Percentiles rank a stretch among this genome's conserved stretches.
Evolutionary conservation across 1,140 invertebrate genomes (phyloP).

Genomic region (Macrobrachium rosenbergii): DNA sequence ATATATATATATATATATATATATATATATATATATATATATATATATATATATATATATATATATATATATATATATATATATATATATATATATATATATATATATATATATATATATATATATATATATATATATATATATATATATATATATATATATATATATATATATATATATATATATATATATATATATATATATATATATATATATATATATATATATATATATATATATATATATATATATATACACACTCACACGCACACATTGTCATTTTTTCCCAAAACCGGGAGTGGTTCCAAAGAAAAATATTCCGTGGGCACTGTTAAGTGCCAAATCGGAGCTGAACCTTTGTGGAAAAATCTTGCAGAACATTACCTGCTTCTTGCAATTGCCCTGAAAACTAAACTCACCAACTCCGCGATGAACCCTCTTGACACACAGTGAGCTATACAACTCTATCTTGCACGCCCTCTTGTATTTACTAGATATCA

Average conservation of each 20-base stretch:
- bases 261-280: too few species aligned
- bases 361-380: too few species aligned
- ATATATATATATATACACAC: slow-evolving; percentile 30
- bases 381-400: too few species aligned
- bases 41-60: slow-evolving; percentile 3
- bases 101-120: not conserved
- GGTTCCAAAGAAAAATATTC: too few species aligned
- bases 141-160: slow-evolving; percentile 9
- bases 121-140: slow-evolving; percentile 4
- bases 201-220: slow-evolving; percentile 3
- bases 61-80: not conserved
- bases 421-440: too few species aligned
- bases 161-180: slow-evolving; percentile 14
- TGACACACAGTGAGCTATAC: too few species aligned
- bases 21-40: slow-evolving; percentile 2
- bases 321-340: too few species aligned
- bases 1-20: slow-evolving; percentile 1
- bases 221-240: not conserved
- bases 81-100: not conserved
- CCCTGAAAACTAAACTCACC: too few species aligned
- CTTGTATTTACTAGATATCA: too few species aligned
- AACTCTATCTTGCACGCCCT: too few species aligned
- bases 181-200: slow-evolving; percentile 7
- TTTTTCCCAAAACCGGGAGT: too few species aligned
- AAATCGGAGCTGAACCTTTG: too few species aligned